Base-by-base conservation (phyloP, 2,888 invertebrate species). In the Amaurobius ferox region DNA sequence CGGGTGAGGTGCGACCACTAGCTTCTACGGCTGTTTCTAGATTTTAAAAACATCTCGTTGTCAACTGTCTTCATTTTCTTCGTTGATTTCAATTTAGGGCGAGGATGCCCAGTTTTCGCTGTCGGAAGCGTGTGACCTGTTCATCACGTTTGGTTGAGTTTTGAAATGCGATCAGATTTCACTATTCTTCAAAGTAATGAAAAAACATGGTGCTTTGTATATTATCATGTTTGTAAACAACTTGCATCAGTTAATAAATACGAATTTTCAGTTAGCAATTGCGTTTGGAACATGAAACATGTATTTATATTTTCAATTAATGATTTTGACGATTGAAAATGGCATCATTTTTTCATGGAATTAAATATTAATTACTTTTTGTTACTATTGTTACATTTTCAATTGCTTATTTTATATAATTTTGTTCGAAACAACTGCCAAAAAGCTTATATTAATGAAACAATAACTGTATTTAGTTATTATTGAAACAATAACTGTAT, bases 21-120 rank as follows among this genome's bases (percentile, higher is more conserved):
- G 83, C 77, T 76, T 83, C 76, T 83, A 76, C 70, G 77, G 78
- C 77, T 85, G 83, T 85, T 77, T 78, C 71, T 85, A 85, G 83
- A 71, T 77, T 85, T 77, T 70, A 55, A 44, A 74, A 76, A 85
- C 83, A 85, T 85, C 83, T 85, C 55, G 77, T 85, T 85, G 83
- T 85, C 77, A 71, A 77, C 77, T 77, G 77, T 78, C 72, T 66
- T 77, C 44, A 61, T 40, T 44, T 32, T 79, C 19, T 71, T 67
- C 16, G 26, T 62, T 70, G 55, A 26, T 79, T 19, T n/a, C 39
- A 29, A 62, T 55, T 29, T 67, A 74, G 74, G 35, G 71, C 66
- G 72, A 70, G 76, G 71, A 85, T 35, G 44, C 77, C 77, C 67
- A 72, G 77, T 30, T 72, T 77, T 77, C 66, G 77, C 83, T 66